phyloP scores from a whole-genome alignment of 2,113 vertebrate species.

The Anser brachyrhynchus region DNA sequence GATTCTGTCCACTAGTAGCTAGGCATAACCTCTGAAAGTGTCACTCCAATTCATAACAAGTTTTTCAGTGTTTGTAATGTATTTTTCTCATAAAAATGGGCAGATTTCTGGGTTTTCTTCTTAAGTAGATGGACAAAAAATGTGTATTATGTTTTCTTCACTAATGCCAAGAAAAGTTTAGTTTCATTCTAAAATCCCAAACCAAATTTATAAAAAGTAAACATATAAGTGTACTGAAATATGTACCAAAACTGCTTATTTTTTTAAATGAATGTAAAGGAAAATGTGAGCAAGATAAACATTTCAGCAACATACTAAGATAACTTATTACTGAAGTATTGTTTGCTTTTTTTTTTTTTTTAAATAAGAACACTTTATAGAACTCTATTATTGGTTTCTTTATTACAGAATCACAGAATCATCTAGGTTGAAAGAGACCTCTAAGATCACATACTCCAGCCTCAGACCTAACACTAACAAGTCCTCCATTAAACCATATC shows the following conservation, averaged over 20 bases:
- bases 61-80: not conserved
- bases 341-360: not conserved
- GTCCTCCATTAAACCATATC: no score
- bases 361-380: not conserved
- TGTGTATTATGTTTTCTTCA: not conserved
- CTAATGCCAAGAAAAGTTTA: not conserved
- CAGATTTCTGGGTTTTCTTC: not conserved
- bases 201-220: not conserved
- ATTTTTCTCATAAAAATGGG: not conserved
- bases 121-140: not conserved
- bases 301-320: not conserved
- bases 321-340: not conserved
- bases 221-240: not conserved
- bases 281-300: not conserved
- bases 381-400: not conserved
- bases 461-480: no score
- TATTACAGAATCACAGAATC: not conserved
- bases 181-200: not conserved
- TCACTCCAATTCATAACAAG: not conserved
- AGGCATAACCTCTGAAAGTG: not conserved
- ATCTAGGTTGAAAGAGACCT: no score
- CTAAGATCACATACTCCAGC: no score
- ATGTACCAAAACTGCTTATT: not conserved
- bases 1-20: not conserved
- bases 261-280: fast-evolving